Evolutionary conservation across 2,888 invertebrate genomes (phyloP), one percentile per base, ranked within the genome.

Genomic region (Eupithecia insigniata): DNA sequence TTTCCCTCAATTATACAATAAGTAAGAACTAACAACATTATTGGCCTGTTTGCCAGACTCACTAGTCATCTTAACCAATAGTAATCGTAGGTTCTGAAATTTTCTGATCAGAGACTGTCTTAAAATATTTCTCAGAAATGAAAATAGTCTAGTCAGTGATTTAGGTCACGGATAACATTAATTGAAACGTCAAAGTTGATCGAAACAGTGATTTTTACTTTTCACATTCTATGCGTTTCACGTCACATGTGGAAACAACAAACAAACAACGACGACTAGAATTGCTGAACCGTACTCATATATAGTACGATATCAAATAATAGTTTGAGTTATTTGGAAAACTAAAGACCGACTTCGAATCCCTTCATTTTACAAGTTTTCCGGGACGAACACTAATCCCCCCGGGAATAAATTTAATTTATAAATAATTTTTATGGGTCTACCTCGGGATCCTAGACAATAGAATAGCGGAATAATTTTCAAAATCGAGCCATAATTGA

Each of bases 91-190:
- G 12, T n/a, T n/a, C n/a, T n/a, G n/a, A n/a, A n/a, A n/a, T n/a
- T n/a, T n/a, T 43, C 28, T 0, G 28, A 28, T 30, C 60, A 30
- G 60, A 60, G 46, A 51, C n/a, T 2, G 10, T 51, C n/a, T 22
- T 2, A 22, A 65, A 65, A 68, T 69, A 62, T 30, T 62, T 64
- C 28, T 66, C 32, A 51, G n/a, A 26, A 36, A 66, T 69, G 43
- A 65, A 73, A 43, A 69, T 72, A 61, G 10, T 51, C 22, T 51
- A 51, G 46, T 51, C 46, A 22, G 22, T 39, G 66, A 73, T 66
- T 61, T 65, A 73, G 73, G 70, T 74, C 73, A 71, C 55, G 66
- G 66, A 26, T 62, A 65, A 70, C 73, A 70, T 70, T 67, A 70
- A 73, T 73, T 70, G 60, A 68, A 69, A 71, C 51, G 73, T 71